A percentile compares a stretch with the other conserved stretches of the same genome.
phyloP scores from a whole-genome alignment of 2,888 invertebrate genomes.

The Ophion ventricosus region DNA sequence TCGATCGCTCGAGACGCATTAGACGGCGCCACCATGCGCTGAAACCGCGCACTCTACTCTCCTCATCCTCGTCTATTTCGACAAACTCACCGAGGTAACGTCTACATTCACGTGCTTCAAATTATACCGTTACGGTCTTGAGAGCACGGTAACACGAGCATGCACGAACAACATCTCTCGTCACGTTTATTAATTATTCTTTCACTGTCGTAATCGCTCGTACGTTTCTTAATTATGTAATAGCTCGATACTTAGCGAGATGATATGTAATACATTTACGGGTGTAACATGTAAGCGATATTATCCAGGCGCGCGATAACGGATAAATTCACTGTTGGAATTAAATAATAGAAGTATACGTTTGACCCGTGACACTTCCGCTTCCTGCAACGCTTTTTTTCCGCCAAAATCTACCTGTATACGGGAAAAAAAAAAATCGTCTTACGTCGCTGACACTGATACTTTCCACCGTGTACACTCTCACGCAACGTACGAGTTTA shows the following conservation, averaged over 20 bases:
- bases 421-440: too few relatives aligned
- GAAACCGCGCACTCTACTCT: neutral
- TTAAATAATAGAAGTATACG: neutral
- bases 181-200: constrained; percentile 10
- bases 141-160: neutral
- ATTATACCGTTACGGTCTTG: neutral
- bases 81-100: neutral
- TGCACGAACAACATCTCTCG: neutral
- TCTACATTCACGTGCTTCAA: neutral
- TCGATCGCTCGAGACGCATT: neutral
- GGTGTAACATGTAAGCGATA: neutral
- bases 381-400: neutral
- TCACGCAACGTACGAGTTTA: neutral
- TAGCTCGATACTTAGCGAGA: neutral
- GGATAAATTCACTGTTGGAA: neutral
- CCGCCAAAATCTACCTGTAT: neutral
- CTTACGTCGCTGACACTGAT: too few relatives aligned
- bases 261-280: neutral
- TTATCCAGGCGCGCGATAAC: neutral
- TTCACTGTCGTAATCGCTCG: neutral
- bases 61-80: neutral
- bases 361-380: neutral
- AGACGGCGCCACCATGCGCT: neutral
- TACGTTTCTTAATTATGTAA: constrained; percentile 54
- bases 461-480: neutral